Evolutionary conservation across 2,113 vertebrate genomes (phyloP), one percentile per base, ranked within the genome.

Genomic region (Heliornis fulica): DNA sequence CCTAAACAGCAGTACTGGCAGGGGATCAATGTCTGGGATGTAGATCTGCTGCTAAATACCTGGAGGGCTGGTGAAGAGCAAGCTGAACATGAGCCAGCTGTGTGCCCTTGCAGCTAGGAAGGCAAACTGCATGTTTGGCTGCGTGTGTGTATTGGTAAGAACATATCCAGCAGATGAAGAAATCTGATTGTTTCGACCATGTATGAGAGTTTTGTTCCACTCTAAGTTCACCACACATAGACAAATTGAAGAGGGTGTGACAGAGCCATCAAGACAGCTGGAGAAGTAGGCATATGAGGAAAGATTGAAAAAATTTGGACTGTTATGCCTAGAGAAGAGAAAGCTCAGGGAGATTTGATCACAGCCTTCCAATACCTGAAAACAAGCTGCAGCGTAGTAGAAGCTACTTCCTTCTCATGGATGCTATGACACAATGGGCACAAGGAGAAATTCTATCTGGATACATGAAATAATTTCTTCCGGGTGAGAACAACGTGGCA

Each of bases 161-260:
- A 51, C 54, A 64, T 18, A 31, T 20, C 22, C 19, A 80, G 23
- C 23, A 83, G 22, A 41, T 40, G 57, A 50, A 68, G 28, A 66
- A 3, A 2, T 71, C 10, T n/a, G 13, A 23, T 80, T 48, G 53
- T 65, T 69, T 56, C 46, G 23, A 26, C 19, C 18, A 65, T 25
- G 19, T 5, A 18, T 22, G 10, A 56, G 7, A 66, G 34, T 25
- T 89, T 76, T 80, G 13, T 29, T 76, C 32, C 34, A 40, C 22
- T 5, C 21, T 50, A 5, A 1, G 2, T 70, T 79, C 2, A 5
- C 68, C 18, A 63, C 31, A 32, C 2, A 11, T 5, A 11, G 25
- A 75, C 77, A 46, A 61, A 57, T 5, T 41, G 26, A 18, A 75
- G 23, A 59, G 23, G 5, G 15, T 9, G 2, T 1, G 4, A 10